Conservation (phyloP, 2,113 vertebrate genomes). For the human (Homo sapiens) region GRCh38 chr6:53620001-53620500, state of each 20-base stretch:
- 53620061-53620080: not conserved
- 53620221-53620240: not conserved
- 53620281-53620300: not conserved
- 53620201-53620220: not conserved
- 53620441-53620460: conserved; percentile 22
- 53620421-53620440: not conserved
- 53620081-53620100: not conserved
- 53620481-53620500: not conserved
- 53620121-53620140: not conserved
- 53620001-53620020: not conserved
- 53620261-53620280: not conserved
- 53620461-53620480: not conserved
- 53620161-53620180: not conserved
- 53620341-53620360: not conserved
- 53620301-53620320: not conserved
- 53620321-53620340: not conserved
- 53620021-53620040: not conserved
- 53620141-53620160: not conserved
- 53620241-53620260: not conserved
- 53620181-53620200: not conserved
- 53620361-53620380: not conserved
- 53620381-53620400: not conserved
- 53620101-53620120: not conserved
- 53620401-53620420: not conserved
- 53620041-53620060: not conserved